phyloP scores from a whole-genome alignment of 2,888 invertebrate genomes.

The Sipunculus nudus region DNA sequence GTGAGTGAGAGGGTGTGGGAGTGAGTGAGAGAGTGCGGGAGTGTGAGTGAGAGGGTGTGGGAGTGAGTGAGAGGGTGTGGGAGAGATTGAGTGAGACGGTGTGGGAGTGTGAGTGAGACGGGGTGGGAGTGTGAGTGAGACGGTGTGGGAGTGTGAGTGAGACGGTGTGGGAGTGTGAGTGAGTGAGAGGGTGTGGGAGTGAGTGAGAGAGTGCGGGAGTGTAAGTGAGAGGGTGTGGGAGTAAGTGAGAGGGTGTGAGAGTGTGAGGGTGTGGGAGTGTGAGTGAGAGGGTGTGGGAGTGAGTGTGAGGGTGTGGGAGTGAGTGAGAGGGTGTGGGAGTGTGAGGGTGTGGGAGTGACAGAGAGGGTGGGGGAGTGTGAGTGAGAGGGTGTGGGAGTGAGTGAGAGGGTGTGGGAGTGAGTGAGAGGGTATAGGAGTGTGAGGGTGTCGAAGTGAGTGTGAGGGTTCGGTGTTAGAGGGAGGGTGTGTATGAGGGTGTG shows the following conservation, averaged over 20 bases:
- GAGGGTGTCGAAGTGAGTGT: neutral
- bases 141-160: neutral
- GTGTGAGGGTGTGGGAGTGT: neutral
- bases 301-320: neutral
- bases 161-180: neutral
- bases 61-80: neutral
- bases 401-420: slow-evolving; percentile 10
- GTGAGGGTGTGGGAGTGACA: neutral
- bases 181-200: neutral
- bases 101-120: neutral
- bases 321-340: neutral
- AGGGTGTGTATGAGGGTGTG: too few species aligned
- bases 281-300: neutral
- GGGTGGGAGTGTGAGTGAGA: neutral
- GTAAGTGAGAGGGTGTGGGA: neutral
- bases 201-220: neutral
- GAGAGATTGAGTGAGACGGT: neutral
- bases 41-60: neutral
- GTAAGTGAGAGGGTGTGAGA: neutral
- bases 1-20: neutral
- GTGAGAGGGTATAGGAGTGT: neutral
- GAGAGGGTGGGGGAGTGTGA: slow-evolving; percentile 1
- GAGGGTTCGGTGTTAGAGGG: neutral
- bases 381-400: neutral
- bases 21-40: neutral